Evolutionary conservation across 2,888 invertebrate genomes (phyloP), one percentile per base, ranked within the genome.

Genomic region (Cosmia pyralina): DNA sequence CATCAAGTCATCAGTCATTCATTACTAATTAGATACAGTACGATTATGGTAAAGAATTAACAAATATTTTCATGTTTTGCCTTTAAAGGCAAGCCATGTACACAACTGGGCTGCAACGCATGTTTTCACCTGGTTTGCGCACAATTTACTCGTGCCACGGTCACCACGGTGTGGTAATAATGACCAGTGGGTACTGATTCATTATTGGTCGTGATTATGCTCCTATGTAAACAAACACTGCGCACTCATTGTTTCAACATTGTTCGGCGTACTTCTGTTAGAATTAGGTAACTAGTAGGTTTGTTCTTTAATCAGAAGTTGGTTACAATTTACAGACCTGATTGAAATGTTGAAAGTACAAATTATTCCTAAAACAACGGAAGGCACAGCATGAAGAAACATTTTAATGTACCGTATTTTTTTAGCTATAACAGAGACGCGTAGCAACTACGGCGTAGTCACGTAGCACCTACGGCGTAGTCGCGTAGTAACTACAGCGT

Each of bases 111-210:
- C 38, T 60, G 58, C n/a, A 71, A 64, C 75, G 66, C 72, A 69
- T 79, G 69, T 83, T 79, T 75, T 79, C 79, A 83, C 69, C 65
- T 46, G 60, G 60, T 68, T 68, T 53, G 72, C 52, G 72, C 73
- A 80, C 79, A 85, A 77, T 76, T 81, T 82, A 79, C 81, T 72
- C 72, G 55, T 52, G 48, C 41, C 22, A 77, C 69, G 53, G 60
- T 69, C n/a, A n/a, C n/a, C n/a, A 46, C 70, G 73, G 87, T 89
- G 86, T 90, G 88, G 78, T 86, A 88, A 86, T 87, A 72, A 79
- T 67, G 63, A 63, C 78, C 78, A 60, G 66, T 80, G 71, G 76
- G 72, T 60, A 84, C 1, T 38, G 86, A 88, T 83, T 89, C 82
- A 89, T 81, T 81, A 77, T 77, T 78, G 84, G 82, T 82, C 82